These are phyloP conservation scores for Carettochelys insculpta DNA, from an alignment of 2,113 vertebrate species.

Conservation along the genomic window DNA sequence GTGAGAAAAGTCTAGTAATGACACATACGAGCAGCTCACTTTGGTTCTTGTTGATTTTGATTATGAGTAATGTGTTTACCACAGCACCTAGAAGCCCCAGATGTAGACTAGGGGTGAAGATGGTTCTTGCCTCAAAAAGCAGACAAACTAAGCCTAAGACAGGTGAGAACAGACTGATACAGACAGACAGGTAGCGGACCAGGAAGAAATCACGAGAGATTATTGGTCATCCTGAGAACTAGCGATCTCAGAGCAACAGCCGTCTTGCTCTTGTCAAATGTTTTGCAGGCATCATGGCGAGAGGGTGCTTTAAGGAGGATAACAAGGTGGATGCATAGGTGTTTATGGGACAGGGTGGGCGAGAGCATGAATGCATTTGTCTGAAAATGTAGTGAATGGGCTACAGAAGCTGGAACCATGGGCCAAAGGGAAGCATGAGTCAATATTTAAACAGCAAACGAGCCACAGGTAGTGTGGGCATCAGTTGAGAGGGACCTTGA, in stretches of 20 bases:
- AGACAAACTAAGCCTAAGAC: background rate
- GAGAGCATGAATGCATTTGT: background rate
- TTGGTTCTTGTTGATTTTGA: background rate
- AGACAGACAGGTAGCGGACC: background rate
- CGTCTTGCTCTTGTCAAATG: background rate
- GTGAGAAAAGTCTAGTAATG: background rate
- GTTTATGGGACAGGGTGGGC: background rate
- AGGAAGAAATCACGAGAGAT: background rate
- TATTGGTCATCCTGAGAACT: background rate
- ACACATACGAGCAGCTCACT: rapidly evolving
- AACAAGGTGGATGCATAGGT: background rate
- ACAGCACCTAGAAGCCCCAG: background rate
- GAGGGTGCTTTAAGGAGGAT: background rate
- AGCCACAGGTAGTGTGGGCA: background rate
- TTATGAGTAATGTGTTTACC: background rate
- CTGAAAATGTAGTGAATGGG: background rate
- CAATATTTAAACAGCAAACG: background rate
- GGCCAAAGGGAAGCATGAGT: background rate
- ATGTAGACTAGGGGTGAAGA: too few relatives aligned
- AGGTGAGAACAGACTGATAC: background rate
- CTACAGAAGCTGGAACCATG: background rate
- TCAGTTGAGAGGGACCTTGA: background rate
- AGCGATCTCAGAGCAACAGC: background rate
- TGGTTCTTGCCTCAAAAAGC: background rate
- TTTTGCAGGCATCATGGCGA: background rate